phyloP scores from a whole-genome alignment of 2,113 vertebrate genomes.

The Tetraodon nigroviridis region DNA sequence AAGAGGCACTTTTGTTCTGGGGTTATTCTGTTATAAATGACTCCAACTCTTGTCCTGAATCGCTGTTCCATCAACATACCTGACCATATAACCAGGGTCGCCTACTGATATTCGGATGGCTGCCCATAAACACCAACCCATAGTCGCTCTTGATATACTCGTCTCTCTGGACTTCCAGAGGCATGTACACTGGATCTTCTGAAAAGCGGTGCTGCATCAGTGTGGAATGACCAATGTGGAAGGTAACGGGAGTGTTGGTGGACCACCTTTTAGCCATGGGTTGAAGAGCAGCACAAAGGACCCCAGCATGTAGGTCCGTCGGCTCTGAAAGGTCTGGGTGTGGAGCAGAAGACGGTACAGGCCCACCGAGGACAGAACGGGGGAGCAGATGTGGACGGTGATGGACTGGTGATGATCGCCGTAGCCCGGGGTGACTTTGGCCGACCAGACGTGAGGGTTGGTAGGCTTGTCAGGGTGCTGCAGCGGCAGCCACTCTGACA shows the following conservation, averaged over 20 bases:
- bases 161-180: conserved; percentile 27
- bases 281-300: conserved; percentile 60
- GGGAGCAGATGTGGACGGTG: conserved; percentile 48
- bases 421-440: conserved; percentile 22
- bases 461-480: neutral
- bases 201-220: neutral
- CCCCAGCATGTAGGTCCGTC: conserved; percentile 28
- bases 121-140: conserved; percentile 58
- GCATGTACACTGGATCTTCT: conserved; percentile 65
- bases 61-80: conserved; percentile 19
- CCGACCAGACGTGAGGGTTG: conserved; percentile 32
- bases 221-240: neutral
- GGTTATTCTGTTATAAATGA: neutral
- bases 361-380: conserved; percentile 47
- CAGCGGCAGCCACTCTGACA: conserved; percentile 38
- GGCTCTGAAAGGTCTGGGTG: neutral
- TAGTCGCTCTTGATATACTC: conserved; percentile 65
- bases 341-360: conserved; percentile 44
- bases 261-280: conserved; percentile 57
- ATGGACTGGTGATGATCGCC: conserved; percentile 9
- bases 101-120: conserved; percentile 18
- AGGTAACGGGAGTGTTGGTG: neutral
- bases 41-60: too few relatives aligned
- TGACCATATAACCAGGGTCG: conserved; percentile 62
- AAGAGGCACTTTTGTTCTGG: neutral